Percentiles rank a stretch among this genome's conserved stretches.
Conservation (phyloP, 2,888 invertebrate genomes). For the Pseudococcus jackbeardsleyi region DNA sequence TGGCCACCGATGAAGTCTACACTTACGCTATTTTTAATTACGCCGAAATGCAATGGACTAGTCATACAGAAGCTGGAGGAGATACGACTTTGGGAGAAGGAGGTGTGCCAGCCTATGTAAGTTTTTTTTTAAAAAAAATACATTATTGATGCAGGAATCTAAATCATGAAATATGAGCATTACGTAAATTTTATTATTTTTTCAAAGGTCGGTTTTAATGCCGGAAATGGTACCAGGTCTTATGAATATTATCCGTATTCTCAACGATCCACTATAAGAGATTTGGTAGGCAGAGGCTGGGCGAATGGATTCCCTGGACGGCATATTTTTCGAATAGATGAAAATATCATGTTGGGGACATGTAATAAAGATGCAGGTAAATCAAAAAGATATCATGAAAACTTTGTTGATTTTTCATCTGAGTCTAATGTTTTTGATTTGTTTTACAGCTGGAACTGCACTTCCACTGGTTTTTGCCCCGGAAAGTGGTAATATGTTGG, state of each 20-base stretch:
- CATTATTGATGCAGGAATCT: neutral
- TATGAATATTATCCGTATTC: constrained; percentile 93
- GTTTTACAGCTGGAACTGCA: constrained; percentile 79
- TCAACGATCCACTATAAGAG: constrained; percentile 86
- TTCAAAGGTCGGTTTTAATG: constrained; percentile 92
- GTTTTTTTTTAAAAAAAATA: constrained; percentile 71
- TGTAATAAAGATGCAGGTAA: constrained; percentile 91
- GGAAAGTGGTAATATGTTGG: constrained; percentile 97
- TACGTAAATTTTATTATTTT: neutral
- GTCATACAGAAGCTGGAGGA: constrained; percentile 91
- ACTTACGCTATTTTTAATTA: constrained; percentile 98
- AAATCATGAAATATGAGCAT: no score
- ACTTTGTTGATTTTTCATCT: neutral
- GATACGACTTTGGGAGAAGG: constrained; percentile 89
- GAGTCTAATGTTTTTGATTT: neutral
- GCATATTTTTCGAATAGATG: constrained; percentile 95
- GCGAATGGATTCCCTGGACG: constrained; percentile 90
- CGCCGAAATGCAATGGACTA: constrained; percentile 89
- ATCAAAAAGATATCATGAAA: constrained; percentile 66
- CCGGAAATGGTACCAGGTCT: constrained; percentile 91
- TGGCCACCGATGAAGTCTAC: constrained; percentile 93
- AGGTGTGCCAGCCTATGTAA: constrained; percentile 88
- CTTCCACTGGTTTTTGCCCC: constrained; percentile 90
- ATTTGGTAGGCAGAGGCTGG: constrained; percentile 87
- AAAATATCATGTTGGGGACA: constrained; percentile 91